These are phyloP conservation scores for Eledone cirrhosa DNA, from an alignment of 2,888 invertebrate genomes.

Conservation along the genomic window DNA sequence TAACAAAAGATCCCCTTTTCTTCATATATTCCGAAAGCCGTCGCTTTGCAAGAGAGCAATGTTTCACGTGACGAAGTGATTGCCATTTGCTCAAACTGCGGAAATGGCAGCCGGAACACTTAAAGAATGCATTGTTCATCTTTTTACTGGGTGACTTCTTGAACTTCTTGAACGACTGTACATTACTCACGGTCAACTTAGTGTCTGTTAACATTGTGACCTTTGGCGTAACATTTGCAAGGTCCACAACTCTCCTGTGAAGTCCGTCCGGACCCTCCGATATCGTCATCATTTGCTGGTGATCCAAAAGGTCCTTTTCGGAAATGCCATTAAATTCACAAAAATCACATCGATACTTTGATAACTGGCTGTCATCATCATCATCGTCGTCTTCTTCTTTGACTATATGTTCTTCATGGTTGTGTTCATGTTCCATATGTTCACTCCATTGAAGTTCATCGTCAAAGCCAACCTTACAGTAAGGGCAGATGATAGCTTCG, in stretches of 20 bases:
- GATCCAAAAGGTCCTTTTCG: neutral
- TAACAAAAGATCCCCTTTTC: neutral
- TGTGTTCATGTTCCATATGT: constrained; percentile 11
- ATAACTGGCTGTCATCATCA: neutral
- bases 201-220: constrained; percentile 13
- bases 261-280: neutral
- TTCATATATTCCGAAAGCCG: constrained; percentile 1
- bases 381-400: neutral
- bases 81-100: constrained; percentile 23
- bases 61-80: constrained; percentile 9
- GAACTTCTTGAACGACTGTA: neutral
- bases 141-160: constrained; percentile 19
- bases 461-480: constrained; percentile 11
- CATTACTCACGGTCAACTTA: constrained; percentile 13
- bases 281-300: constrained; percentile 20
- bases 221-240: constrained; percentile 3
- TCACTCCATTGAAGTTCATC: constrained; percentile 12
- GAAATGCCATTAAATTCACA: constrained; percentile 7
- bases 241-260: constrained; percentile 1
- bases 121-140: constrained; percentile 19
- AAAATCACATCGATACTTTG: constrained; percentile 6
- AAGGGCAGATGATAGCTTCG: constrained; percentile 2
- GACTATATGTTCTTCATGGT: neutral
- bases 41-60: constrained; percentile 14
- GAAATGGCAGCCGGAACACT: constrained; percentile 25